phyloP scores from a whole-genome alignment of 2,888 invertebrate species.

The Iselma pallidipennis region DNA sequence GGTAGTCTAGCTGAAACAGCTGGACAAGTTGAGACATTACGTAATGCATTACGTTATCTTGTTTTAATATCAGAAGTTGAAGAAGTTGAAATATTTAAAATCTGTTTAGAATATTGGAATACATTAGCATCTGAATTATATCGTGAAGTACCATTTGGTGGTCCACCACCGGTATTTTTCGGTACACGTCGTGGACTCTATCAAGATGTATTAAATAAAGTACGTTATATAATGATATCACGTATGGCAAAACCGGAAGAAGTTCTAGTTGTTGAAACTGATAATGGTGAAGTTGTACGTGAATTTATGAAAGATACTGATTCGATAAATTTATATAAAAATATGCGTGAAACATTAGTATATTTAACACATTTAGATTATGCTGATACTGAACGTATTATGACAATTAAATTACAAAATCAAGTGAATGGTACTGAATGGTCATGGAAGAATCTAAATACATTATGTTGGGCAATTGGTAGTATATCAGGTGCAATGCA shows the following conservation, averaged over 20 bases:
- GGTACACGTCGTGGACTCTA: constrained; percentile 66
- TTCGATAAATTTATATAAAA: constrained; percentile 98
- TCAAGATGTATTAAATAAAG: constrained; percentile 80
- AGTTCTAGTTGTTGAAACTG: constrained; percentile 99
- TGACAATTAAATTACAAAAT: constrained; percentile 98
- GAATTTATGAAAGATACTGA: constrained; percentile 99
- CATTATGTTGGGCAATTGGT: constrained; percentile 99
- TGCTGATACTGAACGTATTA: constrained; percentile 95
- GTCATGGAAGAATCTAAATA: constrained; percentile 99
- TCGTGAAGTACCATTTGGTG: constrained; percentile 66
- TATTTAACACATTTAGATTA: constrained; percentile 99
- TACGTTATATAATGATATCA: constrained; percentile 97
- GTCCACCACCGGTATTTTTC: constrained; percentile 46
- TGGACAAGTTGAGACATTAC: constrained; percentile 69
- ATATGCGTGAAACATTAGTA: constrained; percentile 97
- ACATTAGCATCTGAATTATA: constrained; percentile 90
- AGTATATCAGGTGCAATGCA: constrained; percentile 90
- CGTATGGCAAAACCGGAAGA: constrained; percentile 99
- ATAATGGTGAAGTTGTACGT: constrained; percentile 98
- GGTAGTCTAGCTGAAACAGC: constrained; percentile 83
- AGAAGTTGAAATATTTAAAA: constrained; percentile 99
- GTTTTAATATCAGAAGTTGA: constrained; percentile 97
- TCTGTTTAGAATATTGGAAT: constrained; percentile 99
- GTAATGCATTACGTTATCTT: constrained; percentile 84
- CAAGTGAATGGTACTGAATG: constrained; percentile 99